Base-by-base conservation (phyloP, 2,113 vertebrate genomes). In the Mobula hypostoma region DNA sequence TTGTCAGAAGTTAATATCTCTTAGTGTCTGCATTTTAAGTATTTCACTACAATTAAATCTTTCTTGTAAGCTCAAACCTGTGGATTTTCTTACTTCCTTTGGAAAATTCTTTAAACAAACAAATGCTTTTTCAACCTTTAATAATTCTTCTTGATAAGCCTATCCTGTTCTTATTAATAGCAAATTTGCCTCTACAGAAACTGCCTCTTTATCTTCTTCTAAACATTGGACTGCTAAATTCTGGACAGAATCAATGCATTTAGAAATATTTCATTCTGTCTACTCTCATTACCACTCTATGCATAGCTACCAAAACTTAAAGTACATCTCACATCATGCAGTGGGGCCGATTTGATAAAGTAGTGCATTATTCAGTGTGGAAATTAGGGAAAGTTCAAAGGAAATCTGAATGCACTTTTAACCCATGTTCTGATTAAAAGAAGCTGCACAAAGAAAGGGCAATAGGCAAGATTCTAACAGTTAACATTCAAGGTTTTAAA, bases 401-500 rank as follows among this genome's bases (percentile, higher is more conserved):
- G 80, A 83, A 83, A 83, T 56, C 85, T 66, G 29, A 66, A 32
- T 12, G 11, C 6, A 88, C 14, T 90, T 17, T 17, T 90, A 19
- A 66, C 61, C 17, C 29, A 66, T 66, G 7, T 7, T 66, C 29
- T 66, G 27, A 66, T 90, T 61, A 90, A 90, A 90, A 66, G n/a
- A 2, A 32, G 14, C 11, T 5, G 17, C 12, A 66, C 29, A 14
- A 90, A 32, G n/a, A 66, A 90, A 90, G 58, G 15, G 29, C 48
- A 88, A 88, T 88, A 56, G 61, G 66, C 76, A 56, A n/a, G 68
- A 48, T 93, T 12, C 3, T 56, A 93, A 72, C 19, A 14, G 40
- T 74, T 93, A 93, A 74, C 72, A 56, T 74, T 66, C 72, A 74
- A 68, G 82, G 12, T 58, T 85, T 91, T 36, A 91, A 21, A 70